A percentile compares a stretch with the other conserved stretches of the same genome.
Evolutionary conservation across 2,113 vertebrate species (phyloP).

Genomic region (Etheostoma spectabile): DNA sequence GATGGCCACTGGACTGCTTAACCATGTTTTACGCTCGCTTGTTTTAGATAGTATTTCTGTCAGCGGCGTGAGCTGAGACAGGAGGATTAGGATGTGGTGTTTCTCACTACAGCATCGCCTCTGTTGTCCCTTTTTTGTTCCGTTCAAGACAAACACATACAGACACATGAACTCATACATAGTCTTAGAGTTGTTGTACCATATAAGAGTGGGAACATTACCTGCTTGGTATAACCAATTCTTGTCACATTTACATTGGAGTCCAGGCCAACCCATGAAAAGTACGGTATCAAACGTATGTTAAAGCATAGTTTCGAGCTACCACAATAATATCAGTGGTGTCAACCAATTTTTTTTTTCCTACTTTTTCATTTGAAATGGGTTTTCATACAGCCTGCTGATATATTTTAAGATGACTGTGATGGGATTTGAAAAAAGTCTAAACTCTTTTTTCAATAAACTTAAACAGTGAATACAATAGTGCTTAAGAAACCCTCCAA

Average conservation of each 20-base stretch:
- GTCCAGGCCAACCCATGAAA: neutral
- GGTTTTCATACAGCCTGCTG: neutral
- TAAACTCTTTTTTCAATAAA: constrained; percentile 3
- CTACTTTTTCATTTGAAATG: neutral
- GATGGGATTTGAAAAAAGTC: neutral
- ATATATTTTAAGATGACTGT: neutral
- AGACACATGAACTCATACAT: constrained; percentile 16
- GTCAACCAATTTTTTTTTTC: neutral
- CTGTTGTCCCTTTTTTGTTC: constrained; percentile 41
- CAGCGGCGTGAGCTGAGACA: constrained; percentile 31
- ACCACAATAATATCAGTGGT: constrained; percentile 3
- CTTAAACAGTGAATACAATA: neutral
- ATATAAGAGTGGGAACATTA: constrained; percentile 13
- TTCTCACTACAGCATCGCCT: constrained; percentile 18
- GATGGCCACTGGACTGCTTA: constrained; percentile 66
- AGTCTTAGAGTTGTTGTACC: neutral
- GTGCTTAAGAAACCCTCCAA: neutral
- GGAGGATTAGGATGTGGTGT: constrained; percentile 49
- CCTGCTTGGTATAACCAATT: constrained; percentile 10
- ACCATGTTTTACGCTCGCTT: constrained; percentile 65
- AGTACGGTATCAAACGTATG: neutral
- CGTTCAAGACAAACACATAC: constrained; percentile 14
- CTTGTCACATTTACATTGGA: neutral
- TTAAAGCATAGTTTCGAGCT: neutral
- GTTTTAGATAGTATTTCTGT: constrained; percentile 66